Evolutionary conservation across 1,140 invertebrate genomes (phyloP), one percentile per base, ranked within the genome.

Genomic region (Orchestia grillus): DNA sequence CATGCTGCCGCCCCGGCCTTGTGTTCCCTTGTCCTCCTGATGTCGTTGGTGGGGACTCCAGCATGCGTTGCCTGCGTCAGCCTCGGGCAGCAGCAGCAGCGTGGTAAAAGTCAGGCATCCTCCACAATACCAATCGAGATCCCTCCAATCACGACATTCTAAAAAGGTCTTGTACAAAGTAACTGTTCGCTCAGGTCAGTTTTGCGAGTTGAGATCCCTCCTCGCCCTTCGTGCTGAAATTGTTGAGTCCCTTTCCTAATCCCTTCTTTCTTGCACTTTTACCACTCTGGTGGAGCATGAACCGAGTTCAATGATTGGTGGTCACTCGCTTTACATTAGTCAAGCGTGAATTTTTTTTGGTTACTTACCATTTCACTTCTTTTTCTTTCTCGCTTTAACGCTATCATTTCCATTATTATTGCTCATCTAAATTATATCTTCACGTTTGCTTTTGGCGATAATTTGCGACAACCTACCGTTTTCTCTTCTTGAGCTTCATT

Each of bases 21-120:
- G 43, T 88, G 95, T 77, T 95, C 62, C 87, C 95, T 95, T 88
- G 47, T 77, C 47, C 95, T 45, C n/a, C 96, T 88, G 94, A 77
- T 96, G 96, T 95, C 96, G 62, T 96, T 95, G 95, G 45, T 53
- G 47, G 96, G 95, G 90, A 45, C 95, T 91, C 96, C 96, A 95
- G 96, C 96, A 96, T 95, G 94, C 96, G 96, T 95, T 94, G 95
- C 57, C 91, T 91, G 77, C 95, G 62, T 95, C 42, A 87, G 57
- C 87, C 92, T 94, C 92, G 92, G 92, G 92, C 92, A 94, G 92
- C 88, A 77, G 47, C n/a, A n/a, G 47, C 88, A 94, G 92, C 92
- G 92, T 94, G 92, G 92, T 94, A 94, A 94, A 94, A 94, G 92
- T 94, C 43, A 94, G 92, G 43, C 92, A 94, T 94, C 92, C 92